Percentiles rank a stretch among this genome's conserved stretches.
These are phyloP conservation scores for Triplophysa yarkandensis DNA, from an alignment of 2,797 vertebrate species.

Conservation along the genomic window DNA sequence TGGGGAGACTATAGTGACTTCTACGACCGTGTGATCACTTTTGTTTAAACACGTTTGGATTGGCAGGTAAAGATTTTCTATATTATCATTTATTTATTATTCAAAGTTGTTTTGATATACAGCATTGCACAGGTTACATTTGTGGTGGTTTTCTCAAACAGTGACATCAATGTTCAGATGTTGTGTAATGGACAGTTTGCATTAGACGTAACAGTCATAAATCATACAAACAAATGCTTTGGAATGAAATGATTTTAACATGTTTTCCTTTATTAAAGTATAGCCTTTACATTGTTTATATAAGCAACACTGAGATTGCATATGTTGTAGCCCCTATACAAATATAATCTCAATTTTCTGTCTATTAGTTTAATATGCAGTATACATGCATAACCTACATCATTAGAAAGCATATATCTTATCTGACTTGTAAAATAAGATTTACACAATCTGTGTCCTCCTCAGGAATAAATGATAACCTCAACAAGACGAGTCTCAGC, in stretches of 20 bases:
- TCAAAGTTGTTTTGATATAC: neutral
- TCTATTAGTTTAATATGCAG: slow-evolving; percentile 74
- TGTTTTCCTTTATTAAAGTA: no score
- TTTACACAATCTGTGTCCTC: slow-evolving; percentile 42
- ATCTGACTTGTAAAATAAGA: slow-evolving; percentile 24
- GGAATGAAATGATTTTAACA: no score
- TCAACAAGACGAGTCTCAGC: slow-evolving; percentile 92
- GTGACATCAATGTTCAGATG: neutral
- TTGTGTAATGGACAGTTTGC: neutral
- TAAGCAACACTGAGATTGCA: slow-evolving; percentile 56
- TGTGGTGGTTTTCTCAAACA: neutral
- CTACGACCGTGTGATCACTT: slow-evolving; percentile 27
- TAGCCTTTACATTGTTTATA: neutral
- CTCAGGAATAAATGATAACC: slow-evolving; percentile 97
- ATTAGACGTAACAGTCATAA: no score
- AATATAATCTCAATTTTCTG: slow-evolving; percentile 59
- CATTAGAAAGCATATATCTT: slow-evolving; percentile 42
- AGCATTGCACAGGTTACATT: neutral
- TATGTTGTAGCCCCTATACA: slow-evolving; percentile 59
- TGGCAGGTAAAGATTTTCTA: slow-evolving; percentile 39
- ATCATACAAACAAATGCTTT: no score
- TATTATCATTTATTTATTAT: no score
- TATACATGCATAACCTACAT: slow-evolving; percentile 63
- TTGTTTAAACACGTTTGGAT: slow-evolving; percentile 29
- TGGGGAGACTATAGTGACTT: slow-evolving; percentile 16